These are phyloP conservation scores for Phocoena phocoena DNA, from an alignment of 2,113 vertebrate genomes.

Conservation along the genomic window DNA sequence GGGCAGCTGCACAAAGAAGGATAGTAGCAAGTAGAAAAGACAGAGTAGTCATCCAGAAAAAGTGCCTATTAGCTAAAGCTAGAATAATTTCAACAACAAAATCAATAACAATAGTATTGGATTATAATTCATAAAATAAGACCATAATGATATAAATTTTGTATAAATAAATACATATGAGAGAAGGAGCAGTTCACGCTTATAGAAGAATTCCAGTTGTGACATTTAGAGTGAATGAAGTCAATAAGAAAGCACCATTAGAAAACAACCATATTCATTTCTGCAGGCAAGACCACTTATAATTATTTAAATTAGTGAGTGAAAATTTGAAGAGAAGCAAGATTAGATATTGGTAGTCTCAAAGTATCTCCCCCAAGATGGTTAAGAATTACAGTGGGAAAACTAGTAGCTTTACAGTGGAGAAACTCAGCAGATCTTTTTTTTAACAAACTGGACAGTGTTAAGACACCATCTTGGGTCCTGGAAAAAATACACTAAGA, in stretches of 20 bases:
- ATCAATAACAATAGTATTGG: not conserved
- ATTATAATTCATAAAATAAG: not conserved
- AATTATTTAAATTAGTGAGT: not conserved
- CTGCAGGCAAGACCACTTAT: not conserved
- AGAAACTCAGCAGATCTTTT: not conserved
- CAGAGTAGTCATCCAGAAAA: not conserved
- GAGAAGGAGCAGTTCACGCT: not conserved
- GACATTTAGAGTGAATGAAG: not conserved
- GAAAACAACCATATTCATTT: not conserved
- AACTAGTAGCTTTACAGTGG: not conserved
- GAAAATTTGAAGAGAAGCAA: not conserved
- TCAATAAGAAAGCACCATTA: not conserved
- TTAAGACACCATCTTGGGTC: not conserved
- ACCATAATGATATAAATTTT: not conserved
- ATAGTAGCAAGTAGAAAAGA: not conserved
- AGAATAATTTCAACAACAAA: not conserved
- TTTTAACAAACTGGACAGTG: not conserved
- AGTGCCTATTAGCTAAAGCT: not conserved
- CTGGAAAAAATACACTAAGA: not conserved
- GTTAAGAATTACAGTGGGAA: not conserved
- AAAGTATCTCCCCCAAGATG: not conserved
- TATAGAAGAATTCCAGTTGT: not conserved
- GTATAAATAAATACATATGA: not conserved
- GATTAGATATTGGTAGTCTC: not conserved
- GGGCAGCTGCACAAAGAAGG: not conserved